Evolutionary conservation across 2,113 vertebrate species (phyloP).

Genomic region (Motacilla alba): DNA sequence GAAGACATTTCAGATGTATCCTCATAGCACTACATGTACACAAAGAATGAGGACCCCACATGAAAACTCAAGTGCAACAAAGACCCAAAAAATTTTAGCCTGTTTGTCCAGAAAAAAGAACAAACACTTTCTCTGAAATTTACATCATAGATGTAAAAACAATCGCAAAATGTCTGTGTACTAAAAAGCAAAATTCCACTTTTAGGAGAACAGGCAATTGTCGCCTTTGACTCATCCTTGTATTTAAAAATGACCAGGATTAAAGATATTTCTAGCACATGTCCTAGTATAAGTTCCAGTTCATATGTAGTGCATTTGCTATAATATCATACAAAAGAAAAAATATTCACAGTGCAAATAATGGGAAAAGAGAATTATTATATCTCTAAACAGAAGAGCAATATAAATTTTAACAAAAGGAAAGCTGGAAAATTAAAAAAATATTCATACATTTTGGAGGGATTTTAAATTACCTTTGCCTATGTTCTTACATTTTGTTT

Average conservation of each 20-base stretch:
- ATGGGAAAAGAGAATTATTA: neutral
- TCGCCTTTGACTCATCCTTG: neutral
- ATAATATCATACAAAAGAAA: neutral
- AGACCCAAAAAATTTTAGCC: neutral
- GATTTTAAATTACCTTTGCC: neutral
- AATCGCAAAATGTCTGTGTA: neutral
- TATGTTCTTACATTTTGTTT: neutral
- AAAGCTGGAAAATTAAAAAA: neutral
- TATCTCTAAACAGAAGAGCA: neutral
- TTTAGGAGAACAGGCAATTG: neutral
- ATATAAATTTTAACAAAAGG: neutral
- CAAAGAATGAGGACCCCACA: neutral
- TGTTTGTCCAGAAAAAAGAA: neutral
- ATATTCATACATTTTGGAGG: neutral
- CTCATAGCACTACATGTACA: neutral
- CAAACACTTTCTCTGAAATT: neutral
- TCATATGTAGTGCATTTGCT: neutral
- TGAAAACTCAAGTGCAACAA: neutral
- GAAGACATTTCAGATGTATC: neutral
- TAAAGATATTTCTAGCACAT: neutral
- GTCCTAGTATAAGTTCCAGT: neutral
- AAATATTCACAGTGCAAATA: neutral
- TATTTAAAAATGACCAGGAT: neutral
- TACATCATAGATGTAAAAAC: neutral
- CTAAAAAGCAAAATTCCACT: neutral